Evolutionary conservation across 2,888 invertebrate genomes (phyloP).

Genomic region (Ligdia adustata): DNA sequence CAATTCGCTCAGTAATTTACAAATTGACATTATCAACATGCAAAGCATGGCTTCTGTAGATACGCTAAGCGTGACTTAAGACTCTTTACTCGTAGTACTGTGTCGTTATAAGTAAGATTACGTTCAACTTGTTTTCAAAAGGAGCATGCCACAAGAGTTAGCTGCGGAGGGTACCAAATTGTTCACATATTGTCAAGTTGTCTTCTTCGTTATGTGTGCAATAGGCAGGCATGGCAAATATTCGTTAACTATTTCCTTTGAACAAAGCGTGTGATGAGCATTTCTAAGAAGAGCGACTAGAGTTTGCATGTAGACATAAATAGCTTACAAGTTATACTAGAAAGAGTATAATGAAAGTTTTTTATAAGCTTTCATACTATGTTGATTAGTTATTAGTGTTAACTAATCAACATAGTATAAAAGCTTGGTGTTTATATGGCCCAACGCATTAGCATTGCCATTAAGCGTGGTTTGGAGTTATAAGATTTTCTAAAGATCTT

Average conservation of each 20-base stretch:
- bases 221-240: slow-evolving; percentile 45
- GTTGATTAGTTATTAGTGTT: too few relatives aligned
- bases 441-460: too few relatives aligned
- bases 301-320: too few relatives aligned
- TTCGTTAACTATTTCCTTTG: slow-evolving; percentile 75
- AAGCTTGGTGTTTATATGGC: too few relatives aligned
- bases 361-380: too few relatives aligned
- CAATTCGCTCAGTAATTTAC: slow-evolving; percentile 5
- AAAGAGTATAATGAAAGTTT: too few relatives aligned
- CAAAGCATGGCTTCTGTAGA: neutral
- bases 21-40: slow-evolving; percentile 14
- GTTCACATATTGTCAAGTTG: slow-evolving; percentile 3
- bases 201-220: neutral
- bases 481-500: too few relatives aligned
- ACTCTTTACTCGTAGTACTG: neutral
- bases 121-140: neutral
- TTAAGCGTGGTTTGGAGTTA: too few relatives aligned
- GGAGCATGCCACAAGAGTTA: neutral
- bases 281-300: too few relatives aligned
- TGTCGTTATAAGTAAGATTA: slow-evolving; percentile 2
- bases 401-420: too few relatives aligned
- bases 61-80: too few relatives aligned
- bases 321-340: too few relatives aligned
- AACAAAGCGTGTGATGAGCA: slow-evolving; percentile 55
- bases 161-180: slow-evolving; percentile 9